Percentiles rank a stretch among this genome's conserved stretches.
phyloP scores from a whole-genome alignment of 2,888 invertebrate species.

The Agapostemon virescens region DNA sequence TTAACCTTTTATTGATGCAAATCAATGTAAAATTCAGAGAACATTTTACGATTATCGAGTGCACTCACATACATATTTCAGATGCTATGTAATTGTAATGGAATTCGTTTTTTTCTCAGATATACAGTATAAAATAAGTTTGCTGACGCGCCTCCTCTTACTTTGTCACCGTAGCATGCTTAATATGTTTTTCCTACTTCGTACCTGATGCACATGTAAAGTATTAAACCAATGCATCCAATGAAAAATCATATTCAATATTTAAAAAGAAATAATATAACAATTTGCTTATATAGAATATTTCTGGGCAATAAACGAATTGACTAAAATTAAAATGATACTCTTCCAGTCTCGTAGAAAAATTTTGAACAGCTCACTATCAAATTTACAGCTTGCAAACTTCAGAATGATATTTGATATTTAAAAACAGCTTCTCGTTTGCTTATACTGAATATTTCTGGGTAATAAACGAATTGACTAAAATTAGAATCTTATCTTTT shows the following conservation, averaged over 20 bases:
- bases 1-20: constrained; percentile 38
- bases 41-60: constrained; percentile 20
- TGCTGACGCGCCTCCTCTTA: background rate
- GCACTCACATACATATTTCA: constrained; percentile 11
- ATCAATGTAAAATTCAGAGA: constrained; percentile 14
- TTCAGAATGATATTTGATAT: background rate
- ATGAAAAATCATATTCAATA: background rate
- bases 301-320: background rate
- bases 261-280: too few species aligned
- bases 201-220: background rate
- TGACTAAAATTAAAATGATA: background rate
- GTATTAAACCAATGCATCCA: background rate
- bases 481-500: constrained; percentile 27
- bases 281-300: background rate
- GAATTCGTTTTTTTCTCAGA: constrained; percentile 24
- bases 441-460: background rate
- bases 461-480: constrained; percentile 24
- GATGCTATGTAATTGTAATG: constrained; percentile 4
- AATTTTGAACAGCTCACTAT: background rate
- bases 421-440: background rate
- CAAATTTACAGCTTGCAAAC: background rate
- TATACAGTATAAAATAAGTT: constrained; percentile 28
- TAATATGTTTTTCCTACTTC: constrained; percentile 4
- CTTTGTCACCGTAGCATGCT: background rate
- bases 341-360: background rate